Base-by-base conservation (phyloP, 1,140 invertebrate genomes). In the Tyrophagus putrescentiae region DNA sequence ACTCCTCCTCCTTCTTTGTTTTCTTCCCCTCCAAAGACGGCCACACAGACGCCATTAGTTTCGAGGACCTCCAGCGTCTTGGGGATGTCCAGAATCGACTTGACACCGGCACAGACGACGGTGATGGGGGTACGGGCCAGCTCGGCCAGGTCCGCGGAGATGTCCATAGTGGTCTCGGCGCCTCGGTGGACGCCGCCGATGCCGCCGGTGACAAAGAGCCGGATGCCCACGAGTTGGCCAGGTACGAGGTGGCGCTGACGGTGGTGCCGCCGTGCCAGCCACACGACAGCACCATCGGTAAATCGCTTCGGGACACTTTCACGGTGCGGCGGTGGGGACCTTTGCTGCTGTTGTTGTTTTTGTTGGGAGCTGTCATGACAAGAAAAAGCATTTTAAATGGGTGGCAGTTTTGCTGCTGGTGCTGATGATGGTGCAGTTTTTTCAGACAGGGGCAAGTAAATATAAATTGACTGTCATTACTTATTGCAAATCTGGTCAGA, bases 41-140 rank as follows among this genome's bases (percentile, higher is more conserved):
- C 79, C 0, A 97, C 89, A 67, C 84, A 85, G 0, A 96, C 90
- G 9, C 93, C 91, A 72, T 91, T 81, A 1, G 91, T 96, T 77
- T 97, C 93, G 75, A 99, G 73, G 70, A 84, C 95, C 72, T 99
- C 95, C 29, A 99, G 75, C 1, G 94, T 98, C 67, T 84, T 83
- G 1, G 79, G 81, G 67, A 98, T 92, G 70, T 98, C 95, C 29
- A 98, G 75, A 67, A 99, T 98, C 33, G 92, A 94, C 76, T 99
- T 99, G 34, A 95, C 80, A 16, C 95, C 95, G 67, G 91, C 87
- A 63, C 87, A 96, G 1, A 98, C 82, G 11, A 98, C 91, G 59
- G 86, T 79, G 1, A 96, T 80, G 6, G 84, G 82, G 61, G 83
- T 93, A 52, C 82, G 76, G 5, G 90, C 84, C 25, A 99, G 76